Evolutionary conservation across 2,113 vertebrate genomes (phyloP).

Genomic region (Engystomops pustulosus): DNA sequence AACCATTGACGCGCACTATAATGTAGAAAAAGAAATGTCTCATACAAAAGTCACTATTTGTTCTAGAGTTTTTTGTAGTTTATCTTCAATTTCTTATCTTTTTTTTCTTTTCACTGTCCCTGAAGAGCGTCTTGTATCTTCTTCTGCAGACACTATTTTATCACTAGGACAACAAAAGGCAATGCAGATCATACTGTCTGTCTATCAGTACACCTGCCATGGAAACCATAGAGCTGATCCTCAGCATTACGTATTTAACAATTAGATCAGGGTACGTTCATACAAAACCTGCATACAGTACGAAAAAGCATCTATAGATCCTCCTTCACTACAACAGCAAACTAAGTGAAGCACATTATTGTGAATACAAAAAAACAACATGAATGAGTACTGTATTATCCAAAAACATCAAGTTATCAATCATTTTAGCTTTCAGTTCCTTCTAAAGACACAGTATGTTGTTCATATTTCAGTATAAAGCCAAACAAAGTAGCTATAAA

Average conservation of each 20-base stretch:
- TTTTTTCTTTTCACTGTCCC: not conserved
- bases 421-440: not conserved
- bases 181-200: not conserved
- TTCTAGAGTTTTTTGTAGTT: not conserved
- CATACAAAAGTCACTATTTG: not conserved
- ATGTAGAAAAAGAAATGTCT: not conserved
- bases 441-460: not conserved
- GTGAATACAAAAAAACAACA: not conserved
- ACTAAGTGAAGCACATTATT: not conserved
- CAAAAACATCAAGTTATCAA: not conserved
- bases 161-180: conserved; percentile 32
- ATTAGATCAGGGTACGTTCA: not conserved
- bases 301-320: not conserved
- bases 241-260: not conserved
- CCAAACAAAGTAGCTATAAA: conserved; percentile 25
- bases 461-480: not conserved
- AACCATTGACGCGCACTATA: not conserved
- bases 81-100: conserved; percentile 25
- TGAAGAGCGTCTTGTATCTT: not conserved
- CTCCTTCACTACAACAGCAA: not conserved
- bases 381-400: not conserved
- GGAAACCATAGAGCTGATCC: conserved; percentile 31
- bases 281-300: not conserved
- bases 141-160: conserved; percentile 9
- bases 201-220: conserved; percentile 18